These are phyloP conservation scores for Drosophila cardini DNA, from an alignment of 1,140 invertebrate species.

Conservation along the genomic window DNA sequence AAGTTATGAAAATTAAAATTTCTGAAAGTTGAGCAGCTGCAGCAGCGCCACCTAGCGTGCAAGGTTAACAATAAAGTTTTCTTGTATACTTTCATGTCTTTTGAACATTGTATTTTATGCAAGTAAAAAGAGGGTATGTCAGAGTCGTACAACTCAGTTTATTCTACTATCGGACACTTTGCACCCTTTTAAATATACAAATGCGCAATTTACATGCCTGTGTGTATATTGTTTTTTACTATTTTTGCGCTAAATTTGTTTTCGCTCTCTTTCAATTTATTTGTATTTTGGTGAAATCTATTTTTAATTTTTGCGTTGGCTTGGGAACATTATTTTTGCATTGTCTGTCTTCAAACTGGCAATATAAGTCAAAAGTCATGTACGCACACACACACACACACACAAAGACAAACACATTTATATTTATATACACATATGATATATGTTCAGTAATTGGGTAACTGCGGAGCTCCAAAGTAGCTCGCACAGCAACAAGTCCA, in stretches of 20 bases:
- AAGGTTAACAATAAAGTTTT: neutral
- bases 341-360: constrained; percentile 29
- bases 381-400: constrained; percentile 4
- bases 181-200: constrained; percentile 66
- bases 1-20: no score
- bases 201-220: neutral
- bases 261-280: neutral
- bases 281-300: neutral
- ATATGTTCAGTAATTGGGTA: constrained; percentile 19
- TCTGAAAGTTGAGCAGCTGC: neutral
- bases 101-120: neutral
- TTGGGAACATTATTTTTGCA: constrained; percentile 25
- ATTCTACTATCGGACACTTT: constrained; percentile 64
- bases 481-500: constrained; percentile 37
- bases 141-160: constrained; percentile 7
- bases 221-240: neutral
- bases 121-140: neutral
- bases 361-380: constrained; percentile 43
- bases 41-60: neutral
- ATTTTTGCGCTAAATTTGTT: constrained; percentile 21
- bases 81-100: neutral
- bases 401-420: neutral
- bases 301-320: constrained; percentile 2
- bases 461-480: constrained; percentile 5
- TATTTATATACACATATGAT: neutral